Conservation (phyloP, 2,113 vertebrate genomes). For the Neolamprologus devosi region DNA sequence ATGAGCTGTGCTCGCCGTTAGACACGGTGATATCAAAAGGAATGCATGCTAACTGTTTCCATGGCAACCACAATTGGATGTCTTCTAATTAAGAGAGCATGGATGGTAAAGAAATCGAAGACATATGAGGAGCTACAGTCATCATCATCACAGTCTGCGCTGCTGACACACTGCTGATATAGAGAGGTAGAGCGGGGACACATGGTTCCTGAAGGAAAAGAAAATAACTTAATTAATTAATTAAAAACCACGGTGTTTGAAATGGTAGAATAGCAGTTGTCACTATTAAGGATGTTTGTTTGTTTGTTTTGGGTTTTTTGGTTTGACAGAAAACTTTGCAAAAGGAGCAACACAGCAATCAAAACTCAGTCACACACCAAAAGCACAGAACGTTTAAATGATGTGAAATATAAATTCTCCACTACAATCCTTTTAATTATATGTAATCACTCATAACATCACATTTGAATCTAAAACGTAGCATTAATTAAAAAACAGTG, state of each 20-base stretch:
- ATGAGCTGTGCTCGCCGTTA: conserved; percentile 55
- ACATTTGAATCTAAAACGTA: background rate
- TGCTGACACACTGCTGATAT: background rate
- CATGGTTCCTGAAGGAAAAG: background rate
- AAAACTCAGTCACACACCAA: background rate
- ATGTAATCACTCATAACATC: background rate
- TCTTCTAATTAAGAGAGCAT: conserved; percentile 51
- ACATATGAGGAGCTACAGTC: background rate
- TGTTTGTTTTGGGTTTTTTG: background rate
- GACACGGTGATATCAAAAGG: conserved; percentile 62
- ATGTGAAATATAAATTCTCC: background rate
- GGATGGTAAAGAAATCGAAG: background rate
- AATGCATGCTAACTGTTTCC: conserved; percentile 66
- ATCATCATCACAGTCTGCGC: background rate
- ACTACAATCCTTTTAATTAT: background rate
- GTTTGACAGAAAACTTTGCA: background rate
- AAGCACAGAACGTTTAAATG: background rate
- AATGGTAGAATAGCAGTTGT: background rate
- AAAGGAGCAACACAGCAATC: background rate
- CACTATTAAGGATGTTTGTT: background rate
- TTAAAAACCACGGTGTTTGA: rapidly evolving
- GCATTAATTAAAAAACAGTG: background rate
- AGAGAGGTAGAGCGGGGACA: background rate
- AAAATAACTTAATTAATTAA: rapidly evolving
- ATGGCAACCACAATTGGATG: conserved; percentile 64